Base-by-base conservation (phyloP, 2,797 vertebrate species). In the Macropodus opercularis region DNA sequence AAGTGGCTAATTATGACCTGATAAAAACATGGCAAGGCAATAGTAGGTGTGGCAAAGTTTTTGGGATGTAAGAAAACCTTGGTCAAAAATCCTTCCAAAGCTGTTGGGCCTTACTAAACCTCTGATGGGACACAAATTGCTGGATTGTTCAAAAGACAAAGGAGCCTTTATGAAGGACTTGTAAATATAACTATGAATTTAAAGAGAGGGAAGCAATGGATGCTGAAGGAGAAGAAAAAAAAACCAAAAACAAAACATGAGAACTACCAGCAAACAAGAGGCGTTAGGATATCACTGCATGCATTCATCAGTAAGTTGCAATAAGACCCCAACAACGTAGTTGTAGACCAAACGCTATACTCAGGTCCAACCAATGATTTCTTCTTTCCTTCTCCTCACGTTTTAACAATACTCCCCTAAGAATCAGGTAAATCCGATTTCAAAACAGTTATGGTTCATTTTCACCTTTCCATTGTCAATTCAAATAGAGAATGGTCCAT, bases 71-170 rank as follows among this genome's bases (percentile, higher is more conserved):
- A 94, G 84, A 88, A 94, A 95, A 96, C 94, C 96, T 95, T 99
- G 97, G 97, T 99, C 97, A 99, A 98, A 99, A 98, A 98, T 98
- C 97, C 97, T 98, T 99, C 96, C 97, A 87, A 93, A 94, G 92
- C 94, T 92, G 93, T 93, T 91, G 94, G 95, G 77, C 71, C 54
- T 52, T 64, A 82, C 76, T 89, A 91, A 95, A 93, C 92, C 92
- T 88, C 94, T 94, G 91, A 93, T 87, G 90, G 92, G 90, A 93
- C 88, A 93, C 90, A 89, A 60, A 89, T 92, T 86, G 87, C 88
- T 92, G 88, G 52, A 88, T 48, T 48, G 11, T 14, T 41, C 19
- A 54, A 69, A 29, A 53, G 53, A 65, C 19, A 59, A 91, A 93
- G 89, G 24, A 36, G 40, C 92, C 93, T 94, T 94, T 95, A 92